Evolutionary conservation across 53 echinoderm and acorn worm species (phyloP).

Genomic region (Antedon mediterranea): DNA sequence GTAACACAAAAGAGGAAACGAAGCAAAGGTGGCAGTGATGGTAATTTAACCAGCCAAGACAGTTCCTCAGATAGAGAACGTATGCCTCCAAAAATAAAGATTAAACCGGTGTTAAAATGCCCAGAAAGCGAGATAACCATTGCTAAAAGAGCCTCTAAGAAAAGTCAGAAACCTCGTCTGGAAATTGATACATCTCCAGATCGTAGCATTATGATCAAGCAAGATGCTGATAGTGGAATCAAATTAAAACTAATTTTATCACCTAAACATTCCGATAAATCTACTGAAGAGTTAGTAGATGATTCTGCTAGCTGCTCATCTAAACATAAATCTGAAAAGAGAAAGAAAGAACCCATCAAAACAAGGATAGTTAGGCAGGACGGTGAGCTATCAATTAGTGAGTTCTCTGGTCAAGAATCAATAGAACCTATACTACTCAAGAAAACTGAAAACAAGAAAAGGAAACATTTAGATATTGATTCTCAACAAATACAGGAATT

Average conservation of each 20-base stretch:
- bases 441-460: conserved; percentile 29
- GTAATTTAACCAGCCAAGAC: not conserved
- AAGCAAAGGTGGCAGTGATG: not conserved
- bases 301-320: not conserved
- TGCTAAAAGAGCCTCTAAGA: conserved; percentile 37
- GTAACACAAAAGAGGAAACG: not conserved
- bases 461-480: conserved; percentile 21
- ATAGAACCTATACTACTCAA: not conserved
- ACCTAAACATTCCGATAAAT: conserved; percentile 20
- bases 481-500: not conserved
- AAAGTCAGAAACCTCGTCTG: conserved; percentile 6
- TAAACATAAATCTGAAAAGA: conserved; percentile 9
- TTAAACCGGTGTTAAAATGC: not conserved
- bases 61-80: not conserved
- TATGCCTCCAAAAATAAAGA: not conserved
- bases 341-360: conserved; percentile 28
- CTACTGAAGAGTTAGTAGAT: not conserved
- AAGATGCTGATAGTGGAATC: conserved; percentile 21
- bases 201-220: conserved; percentile 11
- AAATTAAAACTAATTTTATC: conserved; percentile 44
- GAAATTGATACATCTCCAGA: conserved; percentile 17
- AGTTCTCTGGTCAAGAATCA: conserved; percentile 8
- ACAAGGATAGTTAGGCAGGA: conserved; percentile 15
- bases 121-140: conserved; percentile 2
- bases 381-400: conserved; percentile 1